These are phyloP conservation scores for Ips nitidus DNA, from an alignment of 1,140 invertebrate species.

Conservation along the genomic window DNA sequence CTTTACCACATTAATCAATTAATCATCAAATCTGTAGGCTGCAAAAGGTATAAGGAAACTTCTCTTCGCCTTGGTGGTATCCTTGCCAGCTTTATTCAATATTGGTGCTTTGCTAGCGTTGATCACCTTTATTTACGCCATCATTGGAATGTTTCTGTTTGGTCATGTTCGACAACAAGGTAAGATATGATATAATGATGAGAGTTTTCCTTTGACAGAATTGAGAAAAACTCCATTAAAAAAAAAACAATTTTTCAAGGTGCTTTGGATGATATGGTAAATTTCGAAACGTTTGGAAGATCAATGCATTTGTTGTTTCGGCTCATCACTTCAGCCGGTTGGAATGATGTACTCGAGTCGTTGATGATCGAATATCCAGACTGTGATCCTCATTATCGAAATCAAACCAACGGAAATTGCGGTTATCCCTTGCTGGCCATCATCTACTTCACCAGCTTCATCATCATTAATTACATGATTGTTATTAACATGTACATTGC, in stretches of 20 bases:
- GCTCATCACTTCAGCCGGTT: constrained; percentile 91
- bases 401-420: constrained; percentile 85
- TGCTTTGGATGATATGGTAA: constrained; percentile 86
- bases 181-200: no score
- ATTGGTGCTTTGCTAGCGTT: constrained; percentile 90
- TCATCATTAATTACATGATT: constrained; percentile 96
- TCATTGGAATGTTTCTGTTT: constrained; percentile 95
- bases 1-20: no score
- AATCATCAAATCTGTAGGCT: constrained; percentile 65
- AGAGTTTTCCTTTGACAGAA: no score
- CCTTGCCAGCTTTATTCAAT: constrained; percentile 92
- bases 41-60: constrained; percentile 95
- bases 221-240: no score
- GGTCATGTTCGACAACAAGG: constrained; percentile 84
- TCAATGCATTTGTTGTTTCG: constrained; percentile 94
- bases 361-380: constrained; percentile 86
- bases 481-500: constrained; percentile 99
- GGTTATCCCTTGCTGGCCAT: constrained; percentile 87
- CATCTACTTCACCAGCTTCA: constrained; percentile 92
- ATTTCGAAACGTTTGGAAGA: constrained; percentile 91
- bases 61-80: constrained; percentile 92
- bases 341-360: constrained; percentile 91
- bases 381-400: constrained; percentile 73
- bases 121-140: constrained; percentile 95
- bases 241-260: constrained; percentile 7